These are phyloP conservation scores for Taeniopygia guttata DNA, from an alignment of 2,797 vertebrate species.

Conservation along the genomic window DNA sequence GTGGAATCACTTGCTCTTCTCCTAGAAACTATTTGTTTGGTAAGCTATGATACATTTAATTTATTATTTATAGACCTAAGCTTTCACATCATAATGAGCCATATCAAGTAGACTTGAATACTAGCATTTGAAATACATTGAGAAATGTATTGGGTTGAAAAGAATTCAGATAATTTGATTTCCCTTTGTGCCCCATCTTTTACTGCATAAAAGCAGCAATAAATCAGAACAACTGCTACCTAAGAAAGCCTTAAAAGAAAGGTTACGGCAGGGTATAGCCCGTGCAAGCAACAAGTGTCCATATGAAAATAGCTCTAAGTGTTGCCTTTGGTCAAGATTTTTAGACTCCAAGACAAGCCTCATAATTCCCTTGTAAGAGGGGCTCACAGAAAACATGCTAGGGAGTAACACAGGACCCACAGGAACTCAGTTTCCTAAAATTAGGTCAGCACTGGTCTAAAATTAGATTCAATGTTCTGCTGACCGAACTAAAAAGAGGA, in stretches of 20 bases:
- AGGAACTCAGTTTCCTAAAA: slow-evolving; percentile 25
- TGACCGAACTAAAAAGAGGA: slow-evolving; percentile 33
- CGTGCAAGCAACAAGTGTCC: not conserved
- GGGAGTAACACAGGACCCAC: not conserved
- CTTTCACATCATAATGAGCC: not conserved
- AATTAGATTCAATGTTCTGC: slow-evolving; percentile 55
- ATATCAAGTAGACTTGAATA: not conserved
- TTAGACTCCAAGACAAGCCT: not conserved
- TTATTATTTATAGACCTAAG: not conserved
- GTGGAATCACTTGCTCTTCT: not conserved
- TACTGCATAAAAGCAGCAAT: not conserved
- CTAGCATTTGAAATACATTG: not conserved
- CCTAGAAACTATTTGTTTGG: not conserved
- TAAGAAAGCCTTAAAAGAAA: not conserved
- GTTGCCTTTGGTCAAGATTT: not conserved
- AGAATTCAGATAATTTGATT: not conserved
- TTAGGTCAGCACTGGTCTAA: slow-evolving; percentile 46
- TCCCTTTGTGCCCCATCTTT: not conserved
- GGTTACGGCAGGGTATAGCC: not conserved
- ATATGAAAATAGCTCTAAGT: not conserved
- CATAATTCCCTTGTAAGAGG: not conserved
- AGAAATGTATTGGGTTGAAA: not conserved
- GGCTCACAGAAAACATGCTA: not conserved
- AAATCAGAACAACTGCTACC: not conserved
- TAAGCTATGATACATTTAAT: not conserved